Evolutionary conservation across 2,113 vertebrate genomes (phyloP).

Genomic region (Oncorhynchus kisutch): DNA sequence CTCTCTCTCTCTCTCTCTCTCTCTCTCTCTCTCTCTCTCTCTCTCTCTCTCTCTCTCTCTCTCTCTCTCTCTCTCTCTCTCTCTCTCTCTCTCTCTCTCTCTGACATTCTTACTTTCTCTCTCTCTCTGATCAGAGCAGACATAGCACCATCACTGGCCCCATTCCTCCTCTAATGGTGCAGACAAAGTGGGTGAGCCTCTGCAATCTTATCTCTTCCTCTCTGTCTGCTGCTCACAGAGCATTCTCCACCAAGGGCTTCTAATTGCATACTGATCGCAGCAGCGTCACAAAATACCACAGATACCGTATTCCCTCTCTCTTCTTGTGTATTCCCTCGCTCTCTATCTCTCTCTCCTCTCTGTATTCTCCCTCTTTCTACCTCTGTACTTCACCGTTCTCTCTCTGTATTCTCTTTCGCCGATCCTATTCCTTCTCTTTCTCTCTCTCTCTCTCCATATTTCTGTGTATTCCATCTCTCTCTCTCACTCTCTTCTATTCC

Average conservation of each 20-base stretch:
- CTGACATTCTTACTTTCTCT: slow-evolving; percentile 26
- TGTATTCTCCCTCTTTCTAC: too few relatives aligned
- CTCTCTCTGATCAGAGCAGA: slow-evolving; percentile 40
- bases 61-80: not conserved
- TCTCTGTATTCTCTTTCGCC: too few relatives aligned
- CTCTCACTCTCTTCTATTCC: too few relatives aligned
- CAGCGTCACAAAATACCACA: slow-evolving; percentile 44
- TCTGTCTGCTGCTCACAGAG: slow-evolving; percentile 51
- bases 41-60: not conserved
- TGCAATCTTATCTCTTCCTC: slow-evolving; percentile 53
- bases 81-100: not conserved
- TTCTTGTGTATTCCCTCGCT: too few relatives aligned
- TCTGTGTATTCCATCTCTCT: not conserved
- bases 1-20: not conserved
- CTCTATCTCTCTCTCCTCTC: too few relatives aligned
- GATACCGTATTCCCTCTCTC: slow-evolving; percentile 27
- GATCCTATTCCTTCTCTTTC: too few relatives aligned
- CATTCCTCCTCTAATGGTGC: slow-evolving; percentile 67
- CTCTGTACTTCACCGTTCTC: too few relatives aligned
- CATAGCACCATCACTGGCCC: slow-evolving; percentile 59
- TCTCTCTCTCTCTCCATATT: too few relatives aligned
- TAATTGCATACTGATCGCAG: slow-evolving; percentile 57
- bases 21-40: slow-evolving; percentile 24
- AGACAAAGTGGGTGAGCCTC: slow-evolving; percentile 57
- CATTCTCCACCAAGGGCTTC: slow-evolving; percentile 47